These are phyloP conservation scores for Sarcoramphus papa DNA, from an alignment of 2,797 vertebrate species.

Conservation along the genomic window DNA sequence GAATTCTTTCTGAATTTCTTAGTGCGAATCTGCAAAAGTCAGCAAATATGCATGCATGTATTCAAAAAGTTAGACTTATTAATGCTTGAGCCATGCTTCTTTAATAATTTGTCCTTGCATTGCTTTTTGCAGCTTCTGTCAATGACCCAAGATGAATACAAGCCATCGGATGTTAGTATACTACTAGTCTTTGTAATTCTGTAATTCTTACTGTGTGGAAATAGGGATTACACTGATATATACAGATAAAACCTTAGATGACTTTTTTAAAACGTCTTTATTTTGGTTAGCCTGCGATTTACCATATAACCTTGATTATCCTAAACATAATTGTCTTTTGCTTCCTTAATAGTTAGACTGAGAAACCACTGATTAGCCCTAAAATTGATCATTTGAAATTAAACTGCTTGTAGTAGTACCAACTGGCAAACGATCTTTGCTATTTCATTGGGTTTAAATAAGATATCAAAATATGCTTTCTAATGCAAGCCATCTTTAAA, in stretches of 20 bases:
- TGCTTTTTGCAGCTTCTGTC: slow-evolving; percentile 91
- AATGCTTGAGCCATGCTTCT: slow-evolving; percentile 65
- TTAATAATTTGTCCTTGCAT: slow-evolving; percentile 81
- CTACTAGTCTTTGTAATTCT: slow-evolving; percentile 56
- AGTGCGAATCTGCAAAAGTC: background rate
- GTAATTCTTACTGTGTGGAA: background rate
- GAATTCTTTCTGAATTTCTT: slow-evolving; percentile 28
- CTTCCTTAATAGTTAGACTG: background rate
- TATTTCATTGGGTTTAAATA: slow-evolving; percentile 30
- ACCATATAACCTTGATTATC: background rate
- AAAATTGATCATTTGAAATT: background rate
- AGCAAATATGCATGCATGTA: background rate
- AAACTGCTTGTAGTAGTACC: background rate
- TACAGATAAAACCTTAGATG: background rate
- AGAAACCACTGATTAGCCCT: background rate
- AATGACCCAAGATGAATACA: slow-evolving; percentile 92
- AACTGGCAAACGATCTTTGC: slow-evolving; percentile 30
- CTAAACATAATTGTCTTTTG: background rate
- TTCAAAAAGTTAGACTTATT: background rate
- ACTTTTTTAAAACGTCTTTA: background rate
- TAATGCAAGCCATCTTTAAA: slow-evolving; percentile 34
- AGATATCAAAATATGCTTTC: slow-evolving; percentile 29
- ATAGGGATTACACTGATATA: background rate
- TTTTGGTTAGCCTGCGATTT: background rate
- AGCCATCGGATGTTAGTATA: slow-evolving; percentile 93